Conservation (phyloP, 2,888 invertebrate species). For the Volucella inanis region DNA sequence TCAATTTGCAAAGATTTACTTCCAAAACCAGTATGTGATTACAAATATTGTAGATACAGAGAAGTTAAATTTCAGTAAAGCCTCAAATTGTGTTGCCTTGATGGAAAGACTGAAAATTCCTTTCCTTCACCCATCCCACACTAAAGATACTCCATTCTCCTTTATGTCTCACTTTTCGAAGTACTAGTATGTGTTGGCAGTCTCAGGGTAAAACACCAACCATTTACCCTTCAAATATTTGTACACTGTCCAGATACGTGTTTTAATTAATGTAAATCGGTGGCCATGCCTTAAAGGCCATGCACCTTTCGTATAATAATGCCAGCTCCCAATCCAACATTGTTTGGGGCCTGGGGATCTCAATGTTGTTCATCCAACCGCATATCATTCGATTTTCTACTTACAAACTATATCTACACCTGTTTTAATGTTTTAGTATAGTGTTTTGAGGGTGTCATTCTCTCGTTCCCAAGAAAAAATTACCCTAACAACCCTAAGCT, state of each 20-base stretch:
- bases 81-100: not conserved
- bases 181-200: not conserved
- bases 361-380: constrained; percentile 1
- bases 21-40: not conserved
- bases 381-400: constrained; percentile 33
- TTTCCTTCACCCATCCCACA: no score
- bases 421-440: not conserved
- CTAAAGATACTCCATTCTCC: not conserved
- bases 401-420: not conserved
- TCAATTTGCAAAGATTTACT: constrained; percentile 2
- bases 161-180: constrained; percentile 42
- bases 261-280: constrained; percentile 73
- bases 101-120: not conserved
- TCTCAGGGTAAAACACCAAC: constrained; percentile 48
- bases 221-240: constrained; percentile 62
- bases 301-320: constrained; percentile 43
- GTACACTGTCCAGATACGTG: constrained; percentile 57
- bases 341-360: not conserved
- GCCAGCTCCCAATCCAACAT: constrained; percentile 12
- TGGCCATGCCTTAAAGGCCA: constrained; percentile 31
- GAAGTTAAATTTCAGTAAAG: not conserved
- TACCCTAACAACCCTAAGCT: no score
- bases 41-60: not conserved
- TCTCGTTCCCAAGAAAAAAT: no score
- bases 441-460: no score